Base-by-base conservation (phyloP, 2,888 invertebrate genomes). In the Drosophila nr. perissopoda region DNA sequence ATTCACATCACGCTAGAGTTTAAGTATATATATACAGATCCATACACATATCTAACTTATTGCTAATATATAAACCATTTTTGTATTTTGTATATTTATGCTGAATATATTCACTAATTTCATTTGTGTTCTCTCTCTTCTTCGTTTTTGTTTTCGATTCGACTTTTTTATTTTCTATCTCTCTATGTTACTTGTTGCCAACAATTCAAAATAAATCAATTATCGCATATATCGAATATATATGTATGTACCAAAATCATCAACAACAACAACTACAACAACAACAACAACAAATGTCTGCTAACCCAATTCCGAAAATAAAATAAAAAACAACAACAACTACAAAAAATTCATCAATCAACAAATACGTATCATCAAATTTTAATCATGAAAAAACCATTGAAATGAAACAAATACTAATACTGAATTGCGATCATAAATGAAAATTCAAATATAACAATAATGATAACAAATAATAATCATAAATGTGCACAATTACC, bases 51-150 rank as follows among this genome's bases (percentile, higher is more conserved):
- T 52, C 53, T 60, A 76, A 76, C 76, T 68, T 71, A 76, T 33
- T 52, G 59, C 66, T 70, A 76, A 75, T 70, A 59, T 29, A 27
- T 27, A 13, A 42, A 34, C 16, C n/a, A 58, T 40, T 64, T 71
- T 69, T 69, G 61, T 69, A 71, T 62, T 62, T 70, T 62, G 52
- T 56, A 56, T 62, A 71, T 70, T 73, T 73, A 53, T 68, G 75
- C 76, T 57, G 62, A 74, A 78, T 66, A 86, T 78, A 88, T 83
- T 80, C 88, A 86, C 88, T 86, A 86, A 86, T 86, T 88, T 86
- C 72, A 85, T 88, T 86, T 86, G 86, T 86, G 88, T 86, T 86
- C 78, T 88, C 82, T 86, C 81, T 85, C 79, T 81, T 88, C 81
- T 83, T 82, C 71, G 75, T 84, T 84, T 84, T 84, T 83, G 76